Conservation (phyloP, 2,797 vertebrate species). For the Sebastes cheni region DNA sequence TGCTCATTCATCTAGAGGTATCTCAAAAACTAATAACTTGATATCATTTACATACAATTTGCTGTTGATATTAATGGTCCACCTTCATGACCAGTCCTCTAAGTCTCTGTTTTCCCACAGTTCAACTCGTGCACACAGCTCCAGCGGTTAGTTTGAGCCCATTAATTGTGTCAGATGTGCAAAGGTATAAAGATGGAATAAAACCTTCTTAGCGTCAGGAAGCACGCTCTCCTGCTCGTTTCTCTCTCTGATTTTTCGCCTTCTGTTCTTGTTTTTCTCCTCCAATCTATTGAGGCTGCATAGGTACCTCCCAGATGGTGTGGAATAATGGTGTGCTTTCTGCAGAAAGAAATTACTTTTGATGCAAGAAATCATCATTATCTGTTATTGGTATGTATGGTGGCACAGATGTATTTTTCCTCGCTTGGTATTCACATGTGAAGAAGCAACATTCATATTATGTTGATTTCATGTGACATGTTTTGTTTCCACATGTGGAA, state of each 20-base stretch:
- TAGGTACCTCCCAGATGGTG: neutral
- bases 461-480: too few species aligned
- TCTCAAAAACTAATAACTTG: neutral
- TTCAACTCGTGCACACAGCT: neutral
- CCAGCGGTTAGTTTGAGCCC: too few species aligned
- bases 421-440: too few species aligned
- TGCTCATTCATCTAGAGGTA: neutral
- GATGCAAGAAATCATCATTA: neutral
- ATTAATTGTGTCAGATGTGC: constrained; percentile 1
- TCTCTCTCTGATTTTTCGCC: neutral
- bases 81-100: neutral
- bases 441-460: too few species aligned
- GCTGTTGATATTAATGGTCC: too few species aligned
- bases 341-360: neutral
- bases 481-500: too few species aligned
- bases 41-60: neutral
- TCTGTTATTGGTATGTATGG: neutral
- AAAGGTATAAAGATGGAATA: neutral
- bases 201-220: neutral
- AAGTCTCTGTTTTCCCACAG: neutral
- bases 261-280: neutral
- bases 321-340: neutral
- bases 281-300: neutral
- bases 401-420: neutral
- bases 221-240: neutral